Base-by-base conservation (phyloP, 2,888 invertebrate genomes). In the Ormyrus labotus region DNA sequence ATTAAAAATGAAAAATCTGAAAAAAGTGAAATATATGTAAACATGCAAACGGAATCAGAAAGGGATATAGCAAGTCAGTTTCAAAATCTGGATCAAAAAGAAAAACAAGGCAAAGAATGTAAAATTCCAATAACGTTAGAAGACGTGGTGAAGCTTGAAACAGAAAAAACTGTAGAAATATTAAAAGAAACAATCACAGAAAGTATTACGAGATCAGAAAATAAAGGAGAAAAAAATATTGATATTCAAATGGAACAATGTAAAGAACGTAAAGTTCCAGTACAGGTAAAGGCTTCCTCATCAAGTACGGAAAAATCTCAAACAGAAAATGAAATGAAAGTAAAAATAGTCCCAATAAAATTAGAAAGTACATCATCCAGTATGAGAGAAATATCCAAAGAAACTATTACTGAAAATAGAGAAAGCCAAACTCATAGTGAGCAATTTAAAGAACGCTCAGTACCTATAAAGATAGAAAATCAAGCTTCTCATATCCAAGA, bases 111-210 rank as follows among this genome's bases (percentile, higher is more conserved):
- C 0, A 48, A 34, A 65, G 70, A 60, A 34, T 50, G 50, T 19
- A 19, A 19, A 10, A 68, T 61, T 8, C 76, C 68, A 1, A 58
- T 76, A 68, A 61, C 53, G n/a, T 61, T 69, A 6, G 51, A 76
- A 13, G 67, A 67, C 57, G 34, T 34, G 34, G 7, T 34, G 6
- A 9, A 47, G 13, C 45, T 47, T n/a, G 8, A 47, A 57, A 64
- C 13, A 13, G 34, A 64, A 5, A 19, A n/a, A 6, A 13, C n/a
- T 13, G n/a, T 11, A 10, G 51, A 48, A 64, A 53, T 34, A 34
- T 34, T 34, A 34, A 4, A 34, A 34, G 34, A 34, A 34, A 34
- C 0, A 34, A 34, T 34, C 34, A 34, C 34, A 34, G 34, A 34
- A 34, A 34, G 34, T 34, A 34, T 34, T 34, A 34, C 34, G 34